Conservation (phyloP, 2,113 vertebrate species). For the Corythornis vintsioides region DNA sequence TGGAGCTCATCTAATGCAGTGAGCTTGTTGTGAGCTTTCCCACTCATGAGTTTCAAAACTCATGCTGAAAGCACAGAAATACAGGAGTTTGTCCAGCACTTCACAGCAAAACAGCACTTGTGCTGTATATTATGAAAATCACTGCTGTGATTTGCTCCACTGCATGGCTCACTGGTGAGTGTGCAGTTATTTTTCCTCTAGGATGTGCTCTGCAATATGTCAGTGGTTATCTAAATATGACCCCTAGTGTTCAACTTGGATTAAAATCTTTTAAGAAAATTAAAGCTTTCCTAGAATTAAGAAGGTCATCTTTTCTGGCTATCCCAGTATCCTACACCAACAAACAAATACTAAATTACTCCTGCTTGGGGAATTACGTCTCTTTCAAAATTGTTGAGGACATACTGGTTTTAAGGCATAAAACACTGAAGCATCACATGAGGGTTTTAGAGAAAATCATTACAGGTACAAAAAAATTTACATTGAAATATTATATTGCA, state of each 20-base stretch:
- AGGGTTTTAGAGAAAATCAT: neutral
- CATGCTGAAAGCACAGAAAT: neutral
- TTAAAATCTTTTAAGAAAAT: conserved; percentile 12
- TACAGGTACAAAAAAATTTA: neutral
- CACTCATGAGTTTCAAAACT: neutral
- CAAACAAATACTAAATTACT: neutral
- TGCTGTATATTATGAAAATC: neutral
- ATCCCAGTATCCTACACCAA: neutral
- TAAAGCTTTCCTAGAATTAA: neutral
- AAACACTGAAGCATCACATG: neutral
- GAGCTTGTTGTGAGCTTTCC: neutral
- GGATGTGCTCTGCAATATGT: neutral
- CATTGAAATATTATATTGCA: neutral
- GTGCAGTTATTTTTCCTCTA: neutral
- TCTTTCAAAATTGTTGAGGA: neutral
- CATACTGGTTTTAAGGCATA: neutral
- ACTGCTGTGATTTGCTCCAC: neutral
- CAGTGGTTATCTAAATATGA: conserved; percentile 74
- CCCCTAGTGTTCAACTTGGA: conserved; percentile 71
- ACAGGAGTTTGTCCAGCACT: neutral
- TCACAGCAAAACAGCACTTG: neutral
- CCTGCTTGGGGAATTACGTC: neutral
- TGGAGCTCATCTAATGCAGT: neutral
- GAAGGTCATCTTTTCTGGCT: neutral
- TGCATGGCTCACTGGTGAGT: neutral